Conservation (phyloP, 2,113 vertebrate genomes). For the Ceyx melanurus region DNA sequence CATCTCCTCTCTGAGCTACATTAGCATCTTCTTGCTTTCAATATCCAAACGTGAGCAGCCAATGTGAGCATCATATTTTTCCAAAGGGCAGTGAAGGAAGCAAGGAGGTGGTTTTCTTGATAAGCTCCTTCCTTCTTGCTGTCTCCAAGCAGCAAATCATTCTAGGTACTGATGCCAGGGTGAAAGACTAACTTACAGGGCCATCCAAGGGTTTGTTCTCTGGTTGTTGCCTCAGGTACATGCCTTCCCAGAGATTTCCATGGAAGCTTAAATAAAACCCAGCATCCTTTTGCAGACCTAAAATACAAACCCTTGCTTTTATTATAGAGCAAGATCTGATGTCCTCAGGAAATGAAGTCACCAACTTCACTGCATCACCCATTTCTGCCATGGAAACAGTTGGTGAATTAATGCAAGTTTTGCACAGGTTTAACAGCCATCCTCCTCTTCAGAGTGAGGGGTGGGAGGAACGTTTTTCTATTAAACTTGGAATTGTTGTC, state of each 20-base stretch:
- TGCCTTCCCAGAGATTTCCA: background rate
- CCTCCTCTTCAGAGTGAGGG: constrained; percentile 47
- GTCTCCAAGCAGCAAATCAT: background rate
- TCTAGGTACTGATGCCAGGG: background rate
- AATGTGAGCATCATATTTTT: background rate
- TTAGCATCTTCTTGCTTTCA: background rate
- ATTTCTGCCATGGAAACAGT: constrained; percentile 67
- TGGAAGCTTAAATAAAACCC: constrained; percentile 12
- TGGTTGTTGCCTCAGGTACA: background rate
- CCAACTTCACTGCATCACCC: constrained; percentile 45
- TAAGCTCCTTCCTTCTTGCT: background rate
- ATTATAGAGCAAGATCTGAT: constrained; percentile 45
- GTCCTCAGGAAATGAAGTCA: constrained; percentile 69
- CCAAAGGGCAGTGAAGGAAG: background rate
- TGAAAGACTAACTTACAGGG: background rate
- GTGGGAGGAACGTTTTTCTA: constrained; percentile 63
- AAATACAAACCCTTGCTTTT: constrained; percentile 43
- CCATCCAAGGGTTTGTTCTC: background rate
- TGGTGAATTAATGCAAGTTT: constrained; percentile 68
- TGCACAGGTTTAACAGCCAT: constrained; percentile 56
- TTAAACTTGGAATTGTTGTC: constrained; percentile 64
- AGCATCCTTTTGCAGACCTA: background rate
- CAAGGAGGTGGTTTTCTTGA: background rate
- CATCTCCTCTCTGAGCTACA: background rate
- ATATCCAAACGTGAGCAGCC: background rate